Percentiles rank a stretch among this genome's conserved stretches.
Evolutionary conservation across 2,888 invertebrate species (phyloP).

Genomic region (Thalpophila matura): DNA sequence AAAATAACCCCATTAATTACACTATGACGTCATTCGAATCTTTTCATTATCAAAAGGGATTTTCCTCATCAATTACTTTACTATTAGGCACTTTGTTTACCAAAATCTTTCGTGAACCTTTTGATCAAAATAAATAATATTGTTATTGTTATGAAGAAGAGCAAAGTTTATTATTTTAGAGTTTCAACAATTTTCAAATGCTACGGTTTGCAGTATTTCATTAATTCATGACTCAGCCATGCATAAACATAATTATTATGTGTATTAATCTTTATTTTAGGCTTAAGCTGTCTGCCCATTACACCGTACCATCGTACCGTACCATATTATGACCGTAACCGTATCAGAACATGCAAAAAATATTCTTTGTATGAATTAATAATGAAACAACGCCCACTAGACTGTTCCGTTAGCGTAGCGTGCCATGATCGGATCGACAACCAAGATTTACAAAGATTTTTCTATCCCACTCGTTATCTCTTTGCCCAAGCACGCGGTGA

Average conservation of each 20-base stretch:
- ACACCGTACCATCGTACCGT: too few relatives aligned
- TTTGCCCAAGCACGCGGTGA: too few relatives aligned
- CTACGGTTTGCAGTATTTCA: not conserved
- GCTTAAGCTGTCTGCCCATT: too few relatives aligned
- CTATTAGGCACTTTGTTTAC: not conserved
- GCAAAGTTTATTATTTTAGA: not conserved
- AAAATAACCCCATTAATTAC: conserved; percentile 1
- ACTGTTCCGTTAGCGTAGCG: too few relatives aligned
- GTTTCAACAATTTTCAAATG: not conserved
- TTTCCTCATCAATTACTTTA: conserved; percentile 8
- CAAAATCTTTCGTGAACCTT: not conserved
- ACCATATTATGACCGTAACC: too few relatives aligned
- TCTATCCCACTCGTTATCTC: too few relatives aligned
- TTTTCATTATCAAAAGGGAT: not conserved
- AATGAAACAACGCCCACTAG: too few relatives aligned
- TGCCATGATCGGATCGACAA: too few relatives aligned
- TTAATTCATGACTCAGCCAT: not conserved
- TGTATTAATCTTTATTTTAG: too few relatives aligned
- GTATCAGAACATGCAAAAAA: too few relatives aligned
- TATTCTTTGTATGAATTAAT: too few relatives aligned
- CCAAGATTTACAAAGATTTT: too few relatives aligned
- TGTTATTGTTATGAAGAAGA: not conserved
- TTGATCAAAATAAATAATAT: not conserved
- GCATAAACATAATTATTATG: not conserved
- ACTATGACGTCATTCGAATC: not conserved